Percentiles rank a stretch among this genome's conserved stretches.
Conservation (phyloP, 2,797 vertebrate genomes). For the Zenarchopterus dispar region DNA sequence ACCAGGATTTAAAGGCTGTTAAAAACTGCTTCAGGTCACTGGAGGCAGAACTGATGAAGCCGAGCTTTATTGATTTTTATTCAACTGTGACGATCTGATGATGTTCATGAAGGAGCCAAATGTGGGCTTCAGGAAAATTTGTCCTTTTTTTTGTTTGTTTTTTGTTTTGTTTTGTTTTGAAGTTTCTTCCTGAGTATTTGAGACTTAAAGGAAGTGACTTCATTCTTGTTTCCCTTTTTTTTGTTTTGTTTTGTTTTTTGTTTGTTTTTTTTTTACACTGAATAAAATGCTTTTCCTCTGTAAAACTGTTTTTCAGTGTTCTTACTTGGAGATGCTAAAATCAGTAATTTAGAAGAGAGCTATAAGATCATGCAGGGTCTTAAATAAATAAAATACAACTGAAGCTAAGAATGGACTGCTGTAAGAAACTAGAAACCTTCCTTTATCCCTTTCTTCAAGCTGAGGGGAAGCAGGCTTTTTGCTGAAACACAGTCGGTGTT, state of each 20-base stretch:
- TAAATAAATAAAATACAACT: too few species aligned
- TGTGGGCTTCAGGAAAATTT: slow-evolving; percentile 33
- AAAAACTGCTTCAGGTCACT: slow-evolving; percentile 7
- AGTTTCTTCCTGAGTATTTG: neutral
- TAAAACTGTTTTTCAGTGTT: neutral
- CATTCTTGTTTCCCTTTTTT: slow-evolving; percentile 2
- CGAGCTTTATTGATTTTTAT: slow-evolving; percentile 8
- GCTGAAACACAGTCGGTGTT: too few species aligned
- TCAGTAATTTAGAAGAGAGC: too few species aligned
- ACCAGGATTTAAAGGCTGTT: too few species aligned
- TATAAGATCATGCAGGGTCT: too few species aligned
- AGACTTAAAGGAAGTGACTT: neutral
- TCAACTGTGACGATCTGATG: slow-evolving; percentile 41
- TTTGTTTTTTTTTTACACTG: slow-evolving; percentile 4
- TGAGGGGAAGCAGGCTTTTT: too few species aligned
- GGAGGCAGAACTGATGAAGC: neutral
- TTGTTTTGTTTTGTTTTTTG: slow-evolving; percentile 9
- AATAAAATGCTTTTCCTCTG: slow-evolving; percentile 50
- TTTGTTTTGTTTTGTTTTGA: slow-evolving; percentile 5
- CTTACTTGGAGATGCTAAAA: neutral
- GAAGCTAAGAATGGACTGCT: too few species aligned
- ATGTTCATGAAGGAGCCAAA: slow-evolving; percentile 53
- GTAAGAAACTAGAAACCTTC: too few species aligned
- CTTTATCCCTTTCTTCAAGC: too few species aligned
- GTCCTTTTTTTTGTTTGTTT: slow-evolving; percentile 6